phyloP scores from a whole-genome alignment of 2,888 invertebrate genomes.

The Epinotia demarniana region DNA sequence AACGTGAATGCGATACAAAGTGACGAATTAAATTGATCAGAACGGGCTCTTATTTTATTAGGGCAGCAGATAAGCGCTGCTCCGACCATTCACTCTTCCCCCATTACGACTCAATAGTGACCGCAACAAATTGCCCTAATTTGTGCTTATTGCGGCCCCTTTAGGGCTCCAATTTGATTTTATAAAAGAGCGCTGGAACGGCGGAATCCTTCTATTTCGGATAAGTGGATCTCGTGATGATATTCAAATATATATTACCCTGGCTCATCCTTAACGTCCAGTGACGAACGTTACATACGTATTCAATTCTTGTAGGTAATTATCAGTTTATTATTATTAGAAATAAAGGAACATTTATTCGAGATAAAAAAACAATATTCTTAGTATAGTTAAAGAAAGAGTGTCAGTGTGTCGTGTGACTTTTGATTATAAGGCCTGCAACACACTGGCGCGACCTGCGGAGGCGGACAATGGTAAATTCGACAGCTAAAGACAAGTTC shows the following conservation, averaged over 20 bases:
- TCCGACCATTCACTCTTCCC: slow-evolving; percentile 19
- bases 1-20: not conserved
- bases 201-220: not conserved
- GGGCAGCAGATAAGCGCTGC: slow-evolving; percentile 23
- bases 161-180: slow-evolving; percentile 34
- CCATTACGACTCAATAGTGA: slow-evolving; percentile 46
- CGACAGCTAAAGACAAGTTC: too few species aligned
- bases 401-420: too few species aligned
- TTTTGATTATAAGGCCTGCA: too few species aligned
- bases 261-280: not conserved
- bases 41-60: slow-evolving; percentile 16
- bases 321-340: too few species aligned
- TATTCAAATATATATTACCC: not conserved
- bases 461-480: too few species aligned
- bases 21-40: not conserved
- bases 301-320: too few species aligned
- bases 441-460: too few species aligned
- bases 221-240: not conserved
- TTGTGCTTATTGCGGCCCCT: slow-evolving; percentile 47
- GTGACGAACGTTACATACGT: not conserved
- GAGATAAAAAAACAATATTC: too few species aligned
- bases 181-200: slow-evolving; percentile 4
- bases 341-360: too few species aligned
- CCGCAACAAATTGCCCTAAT: slow-evolving; percentile 47
- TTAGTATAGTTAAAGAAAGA: too few species aligned